Conservation (phyloP, 2,797 vertebrate species). For the Crocodylus rhombifer region DNA sequence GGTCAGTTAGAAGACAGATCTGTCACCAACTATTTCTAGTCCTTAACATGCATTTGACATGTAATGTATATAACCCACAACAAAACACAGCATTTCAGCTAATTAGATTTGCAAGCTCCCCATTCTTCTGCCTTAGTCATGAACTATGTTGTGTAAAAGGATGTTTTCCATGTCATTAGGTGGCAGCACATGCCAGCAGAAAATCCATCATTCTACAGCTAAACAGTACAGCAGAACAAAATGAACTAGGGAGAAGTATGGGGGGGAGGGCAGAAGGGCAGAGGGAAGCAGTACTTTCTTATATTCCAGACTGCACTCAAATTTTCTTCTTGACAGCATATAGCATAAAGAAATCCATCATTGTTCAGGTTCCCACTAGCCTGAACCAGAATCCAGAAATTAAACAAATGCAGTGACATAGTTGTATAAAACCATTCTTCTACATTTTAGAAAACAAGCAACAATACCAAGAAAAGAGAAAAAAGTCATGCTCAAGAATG, state of each 20-base stretch:
- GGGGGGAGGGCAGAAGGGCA: neutral
- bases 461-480: neutral
- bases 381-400: too few species aligned
- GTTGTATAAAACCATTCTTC: neutral
- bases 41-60: rapidly evolving
- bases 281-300: neutral
- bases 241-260: rapidly evolving
- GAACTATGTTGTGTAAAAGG: rapidly evolving
- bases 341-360: neutral
- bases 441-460: neutral
- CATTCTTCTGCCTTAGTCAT: neutral
- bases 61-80: neutral
- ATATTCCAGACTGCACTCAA: rapidly evolving
- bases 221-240: neutral
- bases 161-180: neutral
- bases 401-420: neutral
- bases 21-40: rapidly evolving
- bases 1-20: neutral
- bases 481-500: too few species aligned
- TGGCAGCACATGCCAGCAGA: constrained; percentile 44
- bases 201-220: neutral
- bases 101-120: neutral
- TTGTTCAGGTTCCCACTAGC: neutral
- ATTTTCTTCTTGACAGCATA: neutral
- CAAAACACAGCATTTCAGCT: rapidly evolving